Conservation (phyloP, 2,888 invertebrate genomes). For the Lamproptera curius region DNA sequence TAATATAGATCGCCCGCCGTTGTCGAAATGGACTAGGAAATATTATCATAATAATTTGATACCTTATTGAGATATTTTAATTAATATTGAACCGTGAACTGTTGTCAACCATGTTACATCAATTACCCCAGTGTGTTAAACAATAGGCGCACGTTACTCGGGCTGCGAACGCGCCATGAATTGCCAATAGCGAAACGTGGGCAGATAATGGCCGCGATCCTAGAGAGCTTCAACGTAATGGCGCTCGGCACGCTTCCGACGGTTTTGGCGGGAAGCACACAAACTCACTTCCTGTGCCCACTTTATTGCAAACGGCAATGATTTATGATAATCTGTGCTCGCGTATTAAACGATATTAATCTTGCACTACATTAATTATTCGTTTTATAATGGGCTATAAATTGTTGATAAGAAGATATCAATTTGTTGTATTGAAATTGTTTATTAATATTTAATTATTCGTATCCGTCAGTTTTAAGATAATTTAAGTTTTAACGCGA, state of each 20-base stretch:
- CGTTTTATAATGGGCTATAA: no score
- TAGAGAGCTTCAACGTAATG: constrained; percentile 42
- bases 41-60: no score
- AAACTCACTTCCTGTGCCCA: constrained; percentile 6
- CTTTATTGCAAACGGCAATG: neutral
- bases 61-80: no score
- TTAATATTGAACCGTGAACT: no score
- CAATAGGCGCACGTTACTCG: constrained; percentile 6
- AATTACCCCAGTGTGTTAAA: constrained; percentile 13
- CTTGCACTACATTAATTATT: neutral
- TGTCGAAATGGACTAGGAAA: no score
- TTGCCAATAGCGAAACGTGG: constrained; percentile 30
- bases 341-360: constrained; percentile 1
- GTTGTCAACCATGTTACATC: constrained; percentile 6
- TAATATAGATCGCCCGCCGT: no score
- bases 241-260: constrained; percentile 3
- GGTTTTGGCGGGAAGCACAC: constrained; percentile 10
- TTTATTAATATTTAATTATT: no score
- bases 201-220: constrained; percentile 44
- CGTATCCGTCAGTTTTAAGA: no score
- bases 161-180: constrained; percentile 19
- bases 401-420: no score
- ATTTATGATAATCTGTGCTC: neutral
- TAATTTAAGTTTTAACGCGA: no score
- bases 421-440: no score